A percentile compares a stretch with the other conserved stretches of the same genome.
Evolutionary conservation across 2,888 invertebrate species (phyloP).

Genomic region (Latrodectus elegans): DNA sequence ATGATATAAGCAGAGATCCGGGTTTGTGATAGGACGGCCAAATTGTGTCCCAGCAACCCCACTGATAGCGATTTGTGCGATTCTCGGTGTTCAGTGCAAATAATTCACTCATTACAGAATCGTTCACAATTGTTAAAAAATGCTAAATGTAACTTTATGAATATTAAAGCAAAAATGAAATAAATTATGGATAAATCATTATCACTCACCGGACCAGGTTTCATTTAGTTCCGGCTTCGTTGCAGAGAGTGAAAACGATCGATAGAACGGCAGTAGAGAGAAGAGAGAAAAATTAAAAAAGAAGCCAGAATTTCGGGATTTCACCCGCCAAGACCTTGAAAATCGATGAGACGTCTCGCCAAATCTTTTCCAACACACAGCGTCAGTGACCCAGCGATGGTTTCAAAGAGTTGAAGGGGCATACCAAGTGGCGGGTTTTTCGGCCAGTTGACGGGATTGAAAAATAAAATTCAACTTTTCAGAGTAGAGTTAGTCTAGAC

Average conservation of each 20-base stretch:
- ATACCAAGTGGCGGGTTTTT: neutral
- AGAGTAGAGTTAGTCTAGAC: neutral
- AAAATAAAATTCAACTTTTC: neutral
- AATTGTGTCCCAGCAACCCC: no score
- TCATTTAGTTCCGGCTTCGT: constrained; percentile 52
- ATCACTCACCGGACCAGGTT: constrained; percentile 30
- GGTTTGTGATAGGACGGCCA: no score
- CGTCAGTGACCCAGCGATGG: constrained; percentile 42
- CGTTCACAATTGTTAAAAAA: no score
- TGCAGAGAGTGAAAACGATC: constrained; percentile 62
- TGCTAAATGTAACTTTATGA: no score
- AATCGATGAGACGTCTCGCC: constrained; percentile 65
- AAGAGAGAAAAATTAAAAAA: constrained; percentile 40
- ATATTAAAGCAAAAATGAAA: neutral
- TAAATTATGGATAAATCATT: constrained; percentile 10
- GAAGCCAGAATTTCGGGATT: constrained; percentile 26
- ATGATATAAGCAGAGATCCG: no score
- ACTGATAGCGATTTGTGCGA: no score
- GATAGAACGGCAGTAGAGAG: constrained; percentile 30
- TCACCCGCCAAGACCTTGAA: constrained; percentile 65
- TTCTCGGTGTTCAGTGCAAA: no score
- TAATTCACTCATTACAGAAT: no score
- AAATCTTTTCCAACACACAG: constrained; percentile 9
- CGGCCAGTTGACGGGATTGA: neutral
- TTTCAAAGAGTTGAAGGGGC: constrained; percentile 45